phyloP scores from a whole-genome alignment of 23 tunicate genomes.

The Styela clava region DNA sequence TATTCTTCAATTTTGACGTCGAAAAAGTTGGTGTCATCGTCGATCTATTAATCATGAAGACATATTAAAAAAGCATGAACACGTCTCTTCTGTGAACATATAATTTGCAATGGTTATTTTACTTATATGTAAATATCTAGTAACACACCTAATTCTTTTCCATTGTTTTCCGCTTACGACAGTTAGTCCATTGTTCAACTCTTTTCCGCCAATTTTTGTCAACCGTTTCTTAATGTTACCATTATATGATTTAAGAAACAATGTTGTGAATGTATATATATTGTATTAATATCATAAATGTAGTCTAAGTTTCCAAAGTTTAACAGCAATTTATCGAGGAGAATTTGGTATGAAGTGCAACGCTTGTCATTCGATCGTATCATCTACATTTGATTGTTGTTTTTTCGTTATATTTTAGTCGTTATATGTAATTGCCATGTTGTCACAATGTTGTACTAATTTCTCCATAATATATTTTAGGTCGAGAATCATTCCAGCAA shows the following conservation, averaged over 20 bases:
- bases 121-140: neutral
- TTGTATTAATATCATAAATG: neutral
- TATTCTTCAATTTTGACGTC: slow-evolving; percentile 55
- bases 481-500: too few relatives aligned
- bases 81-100: too few relatives aligned
- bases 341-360: too few relatives aligned
- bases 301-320: too few relatives aligned
- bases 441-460: too few relatives aligned
- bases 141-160: slow-evolving; percentile 56
- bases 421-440: neutral
- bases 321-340: too few relatives aligned
- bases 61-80: neutral
- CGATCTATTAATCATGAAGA: neutral
- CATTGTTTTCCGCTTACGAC: slow-evolving; percentile 59
- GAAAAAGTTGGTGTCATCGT: slow-evolving; percentile 74
- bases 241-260: too few relatives aligned
- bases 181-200: slow-evolving; percentile 44
- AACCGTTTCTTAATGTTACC: slow-evolving; percentile 24
- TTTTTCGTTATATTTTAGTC: neutral
- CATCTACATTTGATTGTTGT: too few relatives aligned
- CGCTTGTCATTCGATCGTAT: too few relatives aligned
- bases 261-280: neutral
- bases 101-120: neutral
- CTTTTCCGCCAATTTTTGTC: slow-evolving; percentile 42
- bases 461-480: too few relatives aligned